Evolutionary conservation across 2,797 vertebrate species (phyloP).

Genomic region (Phoebastria nigripes): DNA sequence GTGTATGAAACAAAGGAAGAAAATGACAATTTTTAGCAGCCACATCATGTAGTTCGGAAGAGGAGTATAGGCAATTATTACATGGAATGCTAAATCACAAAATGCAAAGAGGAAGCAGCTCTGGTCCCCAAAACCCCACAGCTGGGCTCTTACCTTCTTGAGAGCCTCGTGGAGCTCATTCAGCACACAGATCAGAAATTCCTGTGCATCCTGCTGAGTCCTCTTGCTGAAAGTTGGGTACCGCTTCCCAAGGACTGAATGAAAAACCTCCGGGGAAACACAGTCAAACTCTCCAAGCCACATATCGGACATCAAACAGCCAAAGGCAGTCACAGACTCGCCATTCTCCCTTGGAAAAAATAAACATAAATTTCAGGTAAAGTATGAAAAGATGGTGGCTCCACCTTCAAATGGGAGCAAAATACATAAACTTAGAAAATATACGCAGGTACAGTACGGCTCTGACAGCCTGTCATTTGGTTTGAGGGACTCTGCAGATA

Average conservation of each 20-base stretch:
- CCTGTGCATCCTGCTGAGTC: slow-evolving; percentile 86
- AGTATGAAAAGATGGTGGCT: neutral
- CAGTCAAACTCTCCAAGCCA: slow-evolving; percentile 78
- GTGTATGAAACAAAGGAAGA: neutral
- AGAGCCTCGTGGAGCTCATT: slow-evolving; percentile 83
- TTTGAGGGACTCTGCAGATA: neutral
- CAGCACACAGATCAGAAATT: slow-evolving; percentile 84
- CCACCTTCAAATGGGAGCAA: neutral
- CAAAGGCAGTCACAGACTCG: slow-evolving; percentile 73
- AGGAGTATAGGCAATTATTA: neutral
- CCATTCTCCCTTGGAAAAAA: slow-evolving; percentile 60
- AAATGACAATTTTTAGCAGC: neutral
- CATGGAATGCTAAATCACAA: neutral
- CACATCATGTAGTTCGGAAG: neutral
- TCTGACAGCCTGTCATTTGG: neutral
- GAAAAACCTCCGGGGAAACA: slow-evolving; percentile 75
- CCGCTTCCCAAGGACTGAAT: slow-evolving; percentile 67
- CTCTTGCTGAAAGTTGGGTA: slow-evolving; percentile 78
- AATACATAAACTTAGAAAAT: neutral
- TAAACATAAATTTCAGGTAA: neutral
- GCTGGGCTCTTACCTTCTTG: slow-evolving; percentile 73
- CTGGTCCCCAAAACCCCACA: neutral
- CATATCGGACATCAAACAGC: slow-evolving; percentile 79
- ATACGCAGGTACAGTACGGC: rapidly evolving
- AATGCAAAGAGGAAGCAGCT: neutral